Conservation (phyloP, 2,797 vertebrate species). For the Syndactyla subalaris region DNA sequence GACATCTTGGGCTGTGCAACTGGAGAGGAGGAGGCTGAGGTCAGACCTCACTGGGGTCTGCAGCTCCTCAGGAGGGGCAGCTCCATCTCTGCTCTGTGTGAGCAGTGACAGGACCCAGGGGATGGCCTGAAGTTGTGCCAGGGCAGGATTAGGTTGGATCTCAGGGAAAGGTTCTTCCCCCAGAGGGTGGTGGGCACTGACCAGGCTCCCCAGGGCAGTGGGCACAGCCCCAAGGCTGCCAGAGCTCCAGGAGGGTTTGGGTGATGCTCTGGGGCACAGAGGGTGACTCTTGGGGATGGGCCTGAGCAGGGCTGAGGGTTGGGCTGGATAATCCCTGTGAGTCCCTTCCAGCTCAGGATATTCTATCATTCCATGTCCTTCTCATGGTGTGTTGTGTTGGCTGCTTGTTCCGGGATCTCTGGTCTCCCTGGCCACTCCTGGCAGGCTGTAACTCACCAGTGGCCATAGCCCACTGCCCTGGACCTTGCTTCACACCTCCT, state of each 20-base stretch:
- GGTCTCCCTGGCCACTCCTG: not conserved
- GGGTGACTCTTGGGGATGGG: not conserved
- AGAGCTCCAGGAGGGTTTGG: not conserved
- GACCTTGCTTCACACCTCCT: not conserved
- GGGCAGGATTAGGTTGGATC: not conserved
- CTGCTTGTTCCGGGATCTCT: not conserved
- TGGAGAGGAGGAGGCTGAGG: not conserved
- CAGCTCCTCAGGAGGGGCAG: not conserved
- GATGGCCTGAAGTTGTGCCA: not conserved
- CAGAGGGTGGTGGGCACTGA: not conserved
- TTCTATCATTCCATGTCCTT: not conserved
- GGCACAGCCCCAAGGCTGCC: rapidly evolving
- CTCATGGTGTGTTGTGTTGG: not conserved
- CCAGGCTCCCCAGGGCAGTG: not conserved
- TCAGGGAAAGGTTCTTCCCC: not conserved
- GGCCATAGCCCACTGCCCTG: not conserved
- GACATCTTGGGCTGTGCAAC: not conserved
- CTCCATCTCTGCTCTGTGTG: not conserved
- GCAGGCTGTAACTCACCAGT: rapidly evolving
- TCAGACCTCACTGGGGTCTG: not conserved
- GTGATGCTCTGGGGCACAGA: rapidly evolving
- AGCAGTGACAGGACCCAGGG: not conserved
- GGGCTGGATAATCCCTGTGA: not conserved
- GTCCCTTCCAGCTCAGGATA: not conserved
- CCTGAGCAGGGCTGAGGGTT: not conserved